These are phyloP conservation scores for Eupsilia transversa DNA, from an alignment of 2,888 invertebrate genomes.

Conservation along the genomic window DNA sequence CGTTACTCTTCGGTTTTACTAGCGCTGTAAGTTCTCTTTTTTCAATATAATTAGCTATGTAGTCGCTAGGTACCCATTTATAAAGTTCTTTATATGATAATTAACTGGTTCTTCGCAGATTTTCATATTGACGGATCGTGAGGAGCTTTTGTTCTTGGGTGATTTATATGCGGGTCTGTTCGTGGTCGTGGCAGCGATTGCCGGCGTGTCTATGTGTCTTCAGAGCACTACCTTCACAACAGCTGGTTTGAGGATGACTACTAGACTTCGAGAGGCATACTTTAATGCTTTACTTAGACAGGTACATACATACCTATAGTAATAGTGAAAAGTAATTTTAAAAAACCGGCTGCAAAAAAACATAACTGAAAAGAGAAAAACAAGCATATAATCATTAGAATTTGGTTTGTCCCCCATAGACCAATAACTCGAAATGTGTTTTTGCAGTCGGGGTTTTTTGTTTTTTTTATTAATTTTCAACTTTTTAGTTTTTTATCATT, in stretches of 20 bases:
- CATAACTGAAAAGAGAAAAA: too few relatives aligned
- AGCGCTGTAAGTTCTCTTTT: slow-evolving; percentile 88
- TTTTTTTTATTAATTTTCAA: too few relatives aligned
- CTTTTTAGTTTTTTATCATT: too few relatives aligned
- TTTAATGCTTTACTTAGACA: slow-evolving; percentile 90
- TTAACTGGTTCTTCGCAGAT: slow-evolving; percentile 82
- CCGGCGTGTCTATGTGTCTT: slow-evolving; percentile 92
- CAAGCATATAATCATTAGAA: too few relatives aligned
- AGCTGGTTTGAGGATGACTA: slow-evolving; percentile 94
- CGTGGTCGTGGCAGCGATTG: slow-evolving; percentile 91
- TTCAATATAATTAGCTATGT: not conserved
- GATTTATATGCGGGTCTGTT: slow-evolving; percentile 92
- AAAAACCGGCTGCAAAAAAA: too few relatives aligned
- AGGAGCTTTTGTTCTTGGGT: slow-evolving; percentile 89
- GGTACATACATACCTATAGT: slow-evolving; percentile 60
- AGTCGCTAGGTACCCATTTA: not conserved
- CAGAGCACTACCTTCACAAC: slow-evolving; percentile 93
- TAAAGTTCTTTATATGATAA: not conserved
- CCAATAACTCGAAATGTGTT: too few relatives aligned
- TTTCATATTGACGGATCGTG: slow-evolving; percentile 89
- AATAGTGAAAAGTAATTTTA: too few relatives aligned
- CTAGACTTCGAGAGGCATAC: slow-evolving; percentile 89
- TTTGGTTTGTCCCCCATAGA: too few relatives aligned
- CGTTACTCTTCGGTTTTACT: slow-evolving; percentile 93
- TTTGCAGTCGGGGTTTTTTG: too few relatives aligned